These are phyloP conservation scores for Rhabdomys pumilio DNA, from an alignment of 2,797 vertebrate species.

Conservation along the genomic window DNA sequence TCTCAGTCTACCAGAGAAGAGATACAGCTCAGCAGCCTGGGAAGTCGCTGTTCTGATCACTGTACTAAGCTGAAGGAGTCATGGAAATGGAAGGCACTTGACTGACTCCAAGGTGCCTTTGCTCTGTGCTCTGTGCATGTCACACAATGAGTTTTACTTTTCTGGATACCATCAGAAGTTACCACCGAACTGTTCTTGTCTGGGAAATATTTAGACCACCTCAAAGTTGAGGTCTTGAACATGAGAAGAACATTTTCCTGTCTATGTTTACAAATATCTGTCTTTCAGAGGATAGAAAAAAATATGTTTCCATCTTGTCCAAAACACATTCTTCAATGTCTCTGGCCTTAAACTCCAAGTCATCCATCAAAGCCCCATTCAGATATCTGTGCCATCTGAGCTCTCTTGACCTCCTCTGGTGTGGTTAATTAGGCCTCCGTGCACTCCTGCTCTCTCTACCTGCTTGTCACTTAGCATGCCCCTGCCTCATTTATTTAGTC, in stretches of 20 bases:
- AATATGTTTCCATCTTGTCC: not conserved
- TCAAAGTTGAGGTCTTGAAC: not conserved
- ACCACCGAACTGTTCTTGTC: not conserved
- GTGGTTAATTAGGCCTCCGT: not conserved
- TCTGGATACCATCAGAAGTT: not conserved
- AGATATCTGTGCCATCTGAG: not conserved
- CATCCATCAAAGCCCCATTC: not conserved
- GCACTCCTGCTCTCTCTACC: not conserved
- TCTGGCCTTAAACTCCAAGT: not conserved
- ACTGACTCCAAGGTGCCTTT: not conserved
- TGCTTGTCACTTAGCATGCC: not conserved
- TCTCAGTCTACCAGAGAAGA: not conserved
- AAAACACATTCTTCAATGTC: constrained; percentile 11
- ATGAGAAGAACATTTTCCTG: not conserved
- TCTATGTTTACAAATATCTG: not conserved
- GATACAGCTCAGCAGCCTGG: not conserved
- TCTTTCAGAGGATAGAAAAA: not conserved
- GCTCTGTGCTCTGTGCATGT: not conserved
- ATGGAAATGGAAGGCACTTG: not conserved
- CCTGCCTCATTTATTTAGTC: not conserved
- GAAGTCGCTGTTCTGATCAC: not conserved
- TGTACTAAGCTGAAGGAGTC: not conserved
- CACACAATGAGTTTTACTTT: not conserved
- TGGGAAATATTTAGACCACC: not conserved
- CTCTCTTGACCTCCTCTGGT: not conserved